These are phyloP conservation scores for Plumapathes pennacea DNA, from an alignment of 92 coral and sea anemone genomes.

Conservation along the genomic window DNA sequence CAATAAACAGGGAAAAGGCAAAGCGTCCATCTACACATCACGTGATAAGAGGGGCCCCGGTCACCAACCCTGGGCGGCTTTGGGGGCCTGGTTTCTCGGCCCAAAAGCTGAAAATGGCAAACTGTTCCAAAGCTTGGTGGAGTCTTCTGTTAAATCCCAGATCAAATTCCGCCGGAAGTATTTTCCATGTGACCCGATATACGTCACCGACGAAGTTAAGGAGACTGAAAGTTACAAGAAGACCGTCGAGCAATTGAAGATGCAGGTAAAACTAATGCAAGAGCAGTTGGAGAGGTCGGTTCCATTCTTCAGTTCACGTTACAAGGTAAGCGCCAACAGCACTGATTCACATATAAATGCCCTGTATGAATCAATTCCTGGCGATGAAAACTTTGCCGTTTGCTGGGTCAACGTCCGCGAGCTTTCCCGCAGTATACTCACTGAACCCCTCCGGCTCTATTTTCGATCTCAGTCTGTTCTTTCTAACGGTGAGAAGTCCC, in stretches of 20 bases:
- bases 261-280: conserved; percentile 47
- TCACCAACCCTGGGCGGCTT: conserved; percentile 51
- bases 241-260: conserved; percentile 32
- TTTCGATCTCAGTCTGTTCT: too few species aligned
- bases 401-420: too few species aligned
- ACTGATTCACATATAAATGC: too few species aligned
- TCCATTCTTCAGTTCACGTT: conserved; percentile 70
- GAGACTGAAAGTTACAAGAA: conserved; percentile 35
- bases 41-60: too few species aligned
- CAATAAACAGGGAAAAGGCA: too few species aligned
- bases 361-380: too few species aligned
- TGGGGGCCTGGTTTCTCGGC: conserved; percentile 72
- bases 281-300: conserved; percentile 53
- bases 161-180: conserved; percentile 54
- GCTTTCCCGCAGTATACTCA: too few species aligned
- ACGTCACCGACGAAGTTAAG: conserved; percentile 45
- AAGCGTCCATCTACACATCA: too few species aligned
- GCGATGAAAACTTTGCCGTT: too few species aligned
- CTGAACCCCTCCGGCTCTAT: too few species aligned
- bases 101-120: conserved; percentile 84
- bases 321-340: too few species aligned
- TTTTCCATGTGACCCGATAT: conserved; percentile 73
- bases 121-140: conserved; percentile 54
- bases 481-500: too few species aligned
- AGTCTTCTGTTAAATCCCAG: conserved; percentile 53